Evolutionary conservation across 2,113 vertebrate genomes (phyloP).

Genomic region (Vicugna pacos): DNA sequence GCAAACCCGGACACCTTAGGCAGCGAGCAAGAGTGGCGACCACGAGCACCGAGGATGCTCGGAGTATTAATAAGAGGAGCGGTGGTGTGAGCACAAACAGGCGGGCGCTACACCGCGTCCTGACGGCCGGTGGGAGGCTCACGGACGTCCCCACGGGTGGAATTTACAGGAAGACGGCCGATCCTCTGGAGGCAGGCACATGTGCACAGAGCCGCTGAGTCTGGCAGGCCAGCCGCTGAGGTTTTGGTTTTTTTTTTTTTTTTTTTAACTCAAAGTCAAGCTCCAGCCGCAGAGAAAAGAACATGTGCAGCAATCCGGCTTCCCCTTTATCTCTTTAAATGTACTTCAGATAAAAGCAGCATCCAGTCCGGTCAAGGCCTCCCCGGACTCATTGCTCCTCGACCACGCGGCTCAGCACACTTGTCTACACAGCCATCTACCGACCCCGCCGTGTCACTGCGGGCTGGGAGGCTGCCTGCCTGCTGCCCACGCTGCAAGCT

Average conservation of each 20-base stretch:
- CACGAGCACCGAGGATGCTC: slow-evolving; percentile 65
- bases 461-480: slow-evolving; percentile 81
- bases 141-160: slow-evolving; percentile 78
- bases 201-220: slow-evolving; percentile 77
- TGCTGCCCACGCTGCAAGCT: slow-evolving; percentile 55
- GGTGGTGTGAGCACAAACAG: slow-evolving; percentile 74
- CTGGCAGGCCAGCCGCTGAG: slow-evolving; percentile 71
- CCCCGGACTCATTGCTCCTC: slow-evolving; percentile 87
- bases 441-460: slow-evolving; percentile 88
- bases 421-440: slow-evolving; percentile 95
- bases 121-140: slow-evolving; percentile 76
- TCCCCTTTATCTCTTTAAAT: slow-evolving; percentile 92
- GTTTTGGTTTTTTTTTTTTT: slow-evolving; percentile 54
- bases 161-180: slow-evolving; percentile 79
- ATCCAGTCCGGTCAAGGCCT: slow-evolving; percentile 91
- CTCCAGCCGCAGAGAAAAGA: slow-evolving; percentile 85
- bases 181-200: slow-evolving; percentile 53
- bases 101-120: slow-evolving; percentile 77
- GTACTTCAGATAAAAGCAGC: slow-evolving; percentile 92
- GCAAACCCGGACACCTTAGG: slow-evolving; percentile 89
- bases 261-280: slow-evolving; percentile 84
- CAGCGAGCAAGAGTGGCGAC: slow-evolving; percentile 86
- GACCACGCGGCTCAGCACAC: slow-evolving; percentile 82
- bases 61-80: background rate
- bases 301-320: slow-evolving; percentile 84